Base-by-base conservation (phyloP, 2,888 invertebrate species). In the Tryphoninae sp. region DNA sequence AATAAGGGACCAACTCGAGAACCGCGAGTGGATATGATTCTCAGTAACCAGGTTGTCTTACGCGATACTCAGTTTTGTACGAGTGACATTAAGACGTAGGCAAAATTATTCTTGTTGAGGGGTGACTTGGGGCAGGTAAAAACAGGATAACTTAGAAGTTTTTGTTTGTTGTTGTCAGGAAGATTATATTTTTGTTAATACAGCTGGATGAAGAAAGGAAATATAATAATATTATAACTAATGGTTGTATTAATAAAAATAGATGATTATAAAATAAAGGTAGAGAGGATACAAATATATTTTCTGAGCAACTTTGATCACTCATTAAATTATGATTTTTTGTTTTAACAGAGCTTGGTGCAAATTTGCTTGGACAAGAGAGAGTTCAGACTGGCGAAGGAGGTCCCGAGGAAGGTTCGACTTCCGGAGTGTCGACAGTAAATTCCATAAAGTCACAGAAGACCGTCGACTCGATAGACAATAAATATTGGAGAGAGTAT, bases 291-390 rank as follows among this genome's bases (percentile, higher is more conserved):
- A 45, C 71, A 51, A 53, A 42, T 61, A n/a, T 71, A 71, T 68
- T 26, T 61, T 51, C 22, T 13, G 26, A 6, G 33, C 33, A 33
- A 33, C 1, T 33, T 0, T 33, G 6, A 33, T 33, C 6, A 6
- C 6, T 0, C 33, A 7, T 33, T 33, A 33, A 33, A 7, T 79
- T 23, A 26, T 59, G 26, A 75, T 77, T 69, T 74, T 75, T 8
- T 62, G 23, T 62, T 77, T 61, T 86, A 88, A 0, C 87, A 95
- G 98, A 98, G 91, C 92, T 98, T n/a, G 97, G 97, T 4, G 97
- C 97, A 7, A 97, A 97, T 92, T 92, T 97, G 71, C 95, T 96
- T 2, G 96, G 96, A 0, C 95, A 96, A 86, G 96, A 96, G 79
- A 92, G 94, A 58, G 91, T 93, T 13, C 92, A 92, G 22, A 83